Evolutionary conservation across 2,113 vertebrate genomes (phyloP), one percentile per base, ranked within the genome.

Genomic region (Gymnocephalus cernua): DNA sequence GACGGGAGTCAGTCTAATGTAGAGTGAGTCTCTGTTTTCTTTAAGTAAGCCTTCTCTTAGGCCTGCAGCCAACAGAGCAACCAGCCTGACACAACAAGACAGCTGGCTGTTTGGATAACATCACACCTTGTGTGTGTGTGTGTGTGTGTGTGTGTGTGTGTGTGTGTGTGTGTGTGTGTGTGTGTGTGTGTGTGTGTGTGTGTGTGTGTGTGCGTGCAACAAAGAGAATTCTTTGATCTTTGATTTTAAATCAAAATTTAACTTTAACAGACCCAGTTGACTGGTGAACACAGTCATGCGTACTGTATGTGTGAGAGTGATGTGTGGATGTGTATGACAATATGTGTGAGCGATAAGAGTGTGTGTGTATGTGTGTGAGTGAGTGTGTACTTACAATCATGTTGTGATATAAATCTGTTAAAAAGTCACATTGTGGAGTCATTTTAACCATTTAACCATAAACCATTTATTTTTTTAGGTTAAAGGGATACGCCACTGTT

Each of bases 31-130:
- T 88, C 67, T 91, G 89, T 92, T 93, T 92, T 94, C 83, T 91
- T 68, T 74, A 76, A 81, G 86, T 92, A 89, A 92, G 75, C 84
- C 86, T 73, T 74, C 86, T 80, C 80, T 54, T 67, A 87, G 88
- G 85, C 87, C 80, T 76, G 74, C 80, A 88, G 94, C 90, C 92
- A 91, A 74, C 77, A 84, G 74, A 89, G 70, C 79, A 74, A 90
- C 83, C 84, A 79, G 74, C 71, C 81, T 93, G 92, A 92, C 91
- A 94, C 90, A 92, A 89, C 93, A 91, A 86, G 90, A 86, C 89
- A 92, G 89, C 90, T 93, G 90, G 89, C 75, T 92, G 90, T 91
- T 93, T 89, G 87, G 85, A 88, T 91, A 93, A 87, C 86, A 87
- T 88, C 90, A 77, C 82, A 87, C 81, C 79, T 88, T 59, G 10